Evolutionary conservation across 2,888 invertebrate genomes (phyloP).

Genomic region (Cheiracanthium punctorium): DNA sequence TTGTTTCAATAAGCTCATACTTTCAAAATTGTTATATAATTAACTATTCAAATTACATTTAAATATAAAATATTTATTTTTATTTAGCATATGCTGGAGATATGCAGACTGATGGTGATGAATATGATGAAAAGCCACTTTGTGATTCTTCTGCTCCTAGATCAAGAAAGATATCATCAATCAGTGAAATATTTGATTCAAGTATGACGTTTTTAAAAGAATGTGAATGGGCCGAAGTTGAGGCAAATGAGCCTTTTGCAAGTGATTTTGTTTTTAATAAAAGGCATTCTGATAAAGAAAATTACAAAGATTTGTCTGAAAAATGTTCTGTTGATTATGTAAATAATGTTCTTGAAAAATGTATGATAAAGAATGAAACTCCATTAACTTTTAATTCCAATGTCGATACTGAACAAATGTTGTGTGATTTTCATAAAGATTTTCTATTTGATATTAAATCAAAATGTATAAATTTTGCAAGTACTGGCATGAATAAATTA

Average conservation of each 20-base stretch:
- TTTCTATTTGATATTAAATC: conserved; percentile 56
- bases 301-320: conserved; percentile 5
- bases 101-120: conserved; percentile 71
- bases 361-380: neutral
- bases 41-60: no score
- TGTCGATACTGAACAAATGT: neutral
- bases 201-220: conserved; percentile 54
- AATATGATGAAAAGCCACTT: conserved; percentile 44
- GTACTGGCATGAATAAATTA: conserved; percentile 18
- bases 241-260: conserved; percentile 41
- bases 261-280: conserved; percentile 11
- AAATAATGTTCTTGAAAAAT: neutral
- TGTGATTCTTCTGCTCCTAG: conserved; percentile 1
- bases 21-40: no score
- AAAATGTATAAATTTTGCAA: conserved; percentile 17
- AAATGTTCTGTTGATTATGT: conserved; percentile 8
- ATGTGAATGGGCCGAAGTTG: conserved; percentile 49
- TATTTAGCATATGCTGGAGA: conserved; percentile 77
- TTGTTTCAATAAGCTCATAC: no score
- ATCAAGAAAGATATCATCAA: conserved; percentile 54
- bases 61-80: no score
- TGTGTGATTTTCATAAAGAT: conserved; percentile 46
- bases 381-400: neutral
- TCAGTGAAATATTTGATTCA: conserved; percentile 64
- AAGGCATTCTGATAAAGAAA: neutral